Percentiles rank a stretch among this genome's conserved stretches.
Conservation (phyloP, 2,888 invertebrate species). For the Eupithecia centaureata region DNA sequence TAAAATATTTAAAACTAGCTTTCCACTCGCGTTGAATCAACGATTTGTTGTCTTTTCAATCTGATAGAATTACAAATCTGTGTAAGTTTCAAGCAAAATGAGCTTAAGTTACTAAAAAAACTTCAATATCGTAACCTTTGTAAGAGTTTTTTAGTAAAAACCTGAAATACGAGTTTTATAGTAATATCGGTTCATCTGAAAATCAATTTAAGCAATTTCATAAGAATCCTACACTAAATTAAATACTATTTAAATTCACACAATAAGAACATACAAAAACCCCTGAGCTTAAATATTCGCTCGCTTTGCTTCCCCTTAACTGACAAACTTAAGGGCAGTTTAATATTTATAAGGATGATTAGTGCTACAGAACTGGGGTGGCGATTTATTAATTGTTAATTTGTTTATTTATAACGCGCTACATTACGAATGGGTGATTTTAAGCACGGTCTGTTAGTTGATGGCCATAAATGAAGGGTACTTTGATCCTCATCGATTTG, state of each 20-base stretch:
- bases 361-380: conserved; percentile 44
- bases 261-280: not conserved
- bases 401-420: conserved; percentile 49
- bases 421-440: conserved; percentile 34
- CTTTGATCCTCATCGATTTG: not conserved
- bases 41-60: no score
- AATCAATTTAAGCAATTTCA: no score
- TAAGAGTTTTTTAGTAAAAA: no score
- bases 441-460: not conserved
- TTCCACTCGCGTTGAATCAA: no score
- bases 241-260: not conserved
- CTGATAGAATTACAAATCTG: no score
- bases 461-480: conserved; percentile 13
- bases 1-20: no score
- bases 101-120: no score
- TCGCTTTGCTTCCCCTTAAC: conserved; percentile 37
- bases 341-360: conserved; percentile 47
- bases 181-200: no score
- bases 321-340: conserved; percentile 40
- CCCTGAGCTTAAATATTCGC: not conserved
- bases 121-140: no score
- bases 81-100: no score
- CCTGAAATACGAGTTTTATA: no score
- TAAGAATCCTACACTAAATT: no score
- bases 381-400: conserved; percentile 47